These are phyloP conservation scores for Aplochiton taeniatus DNA, from an alignment of 2,797 vertebrate genomes.

Conservation along the genomic window DNA sequence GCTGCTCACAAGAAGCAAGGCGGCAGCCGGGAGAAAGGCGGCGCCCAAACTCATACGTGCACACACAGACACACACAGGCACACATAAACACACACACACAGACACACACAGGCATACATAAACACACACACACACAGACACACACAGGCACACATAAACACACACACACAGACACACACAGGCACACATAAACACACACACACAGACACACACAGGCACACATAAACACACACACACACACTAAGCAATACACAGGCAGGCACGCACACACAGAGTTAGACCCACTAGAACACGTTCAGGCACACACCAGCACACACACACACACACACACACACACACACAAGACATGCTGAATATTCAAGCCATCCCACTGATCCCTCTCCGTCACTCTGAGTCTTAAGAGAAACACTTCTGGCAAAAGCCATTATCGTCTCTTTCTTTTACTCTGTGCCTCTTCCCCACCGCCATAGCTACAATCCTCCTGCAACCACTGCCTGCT, in stretches of 20 bases:
- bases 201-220: slow-evolving; percentile 13
- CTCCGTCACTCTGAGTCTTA: slow-evolving; percentile 50
- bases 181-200: slow-evolving; percentile 6
- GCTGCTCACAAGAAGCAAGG: neutral
- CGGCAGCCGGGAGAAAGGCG: neutral
- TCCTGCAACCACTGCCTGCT: slow-evolving; percentile 2
- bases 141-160: slow-evolving; percentile 13
- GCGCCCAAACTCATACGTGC: neutral
- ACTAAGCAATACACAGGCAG: neutral
- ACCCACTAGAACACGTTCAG: neutral
- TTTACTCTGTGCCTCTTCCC: neutral
- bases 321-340: slow-evolving; percentile 40
- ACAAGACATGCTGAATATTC: slow-evolving; percentile 55
- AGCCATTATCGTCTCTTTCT: slow-evolving; percentile 28
- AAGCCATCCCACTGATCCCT: slow-evolving; percentile 39
- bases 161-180: neutral
- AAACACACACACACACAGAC: neutral
- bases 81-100: too few species aligned
- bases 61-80: slow-evolving; percentile 13
- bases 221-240: neutral
- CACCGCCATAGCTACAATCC: neutral
- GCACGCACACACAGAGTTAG: slow-evolving; percentile 4
- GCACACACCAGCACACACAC: slow-evolving; percentile 10
- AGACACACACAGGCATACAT: neutral
- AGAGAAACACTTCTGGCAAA: slow-evolving; percentile 35